Conservation (phyloP, 1,140 invertebrate genomes). For the Laupala kohalensis region DNA sequence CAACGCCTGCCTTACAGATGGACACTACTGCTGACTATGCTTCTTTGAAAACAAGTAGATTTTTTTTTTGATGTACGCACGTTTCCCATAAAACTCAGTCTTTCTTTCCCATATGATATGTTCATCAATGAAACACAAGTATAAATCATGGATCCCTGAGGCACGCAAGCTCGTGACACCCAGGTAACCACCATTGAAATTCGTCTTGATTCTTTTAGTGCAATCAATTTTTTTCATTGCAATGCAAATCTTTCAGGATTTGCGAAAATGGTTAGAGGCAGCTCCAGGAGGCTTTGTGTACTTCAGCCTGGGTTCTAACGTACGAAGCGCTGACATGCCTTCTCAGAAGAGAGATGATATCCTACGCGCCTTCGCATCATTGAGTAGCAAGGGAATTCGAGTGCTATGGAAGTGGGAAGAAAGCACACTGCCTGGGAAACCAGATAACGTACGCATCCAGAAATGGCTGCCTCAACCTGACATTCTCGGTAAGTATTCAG, state of each 20-base stretch:
- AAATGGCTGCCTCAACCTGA: constrained; percentile 31
- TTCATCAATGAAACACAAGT: too few relatives aligned
- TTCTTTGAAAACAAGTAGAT: too few relatives aligned
- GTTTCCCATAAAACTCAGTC: too few relatives aligned
- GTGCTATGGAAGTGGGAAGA: constrained; percentile 56
- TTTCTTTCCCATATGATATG: too few relatives aligned
- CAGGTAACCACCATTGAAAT: too few relatives aligned
- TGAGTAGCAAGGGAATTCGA: neutral
- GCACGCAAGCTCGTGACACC: too few relatives aligned
- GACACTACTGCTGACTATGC: too few relatives aligned
- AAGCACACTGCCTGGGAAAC: constrained; percentile 24
- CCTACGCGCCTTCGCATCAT: neutral
- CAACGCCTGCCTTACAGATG: too few relatives aligned
- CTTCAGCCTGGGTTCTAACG: constrained; percentile 7
- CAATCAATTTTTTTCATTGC: too few relatives aligned
- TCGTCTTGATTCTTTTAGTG: too few relatives aligned
- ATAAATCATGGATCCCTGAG: too few relatives aligned
- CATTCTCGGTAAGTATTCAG: constrained; percentile 20
- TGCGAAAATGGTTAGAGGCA: constrained; percentile 3
- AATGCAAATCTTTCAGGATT: constrained; percentile 6
- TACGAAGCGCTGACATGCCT: constrained; percentile 4
- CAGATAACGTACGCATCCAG: constrained; percentile 23
- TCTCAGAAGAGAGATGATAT: neutral
- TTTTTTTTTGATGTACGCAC: too few relatives aligned
- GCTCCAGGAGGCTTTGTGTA: constrained; percentile 1